A percentile compares a stretch with the other conserved stretches of the same genome.
Conservation (phyloP, 2,888 invertebrate species). For the Hypercompe scribonia region DNA sequence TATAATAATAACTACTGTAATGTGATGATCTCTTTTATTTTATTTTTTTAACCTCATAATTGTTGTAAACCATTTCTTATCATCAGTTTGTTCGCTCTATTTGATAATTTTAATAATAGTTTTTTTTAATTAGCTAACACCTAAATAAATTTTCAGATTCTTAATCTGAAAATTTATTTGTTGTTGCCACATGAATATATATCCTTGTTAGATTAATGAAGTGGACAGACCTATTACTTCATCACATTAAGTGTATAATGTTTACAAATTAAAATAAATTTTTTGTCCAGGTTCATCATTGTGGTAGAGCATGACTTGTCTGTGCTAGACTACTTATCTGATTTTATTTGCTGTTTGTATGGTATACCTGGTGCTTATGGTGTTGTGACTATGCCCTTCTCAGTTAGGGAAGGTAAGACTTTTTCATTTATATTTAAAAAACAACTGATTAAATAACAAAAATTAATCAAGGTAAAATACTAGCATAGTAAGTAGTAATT, state of each 20-base stretch:
- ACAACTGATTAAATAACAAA: no score
- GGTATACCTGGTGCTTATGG: slow-evolving; percentile 99
- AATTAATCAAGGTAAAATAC: background rate
- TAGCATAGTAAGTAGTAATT: no score
- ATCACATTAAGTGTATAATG: background rate
- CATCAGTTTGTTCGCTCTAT: no score
- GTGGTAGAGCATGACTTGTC: slow-evolving; percentile 99
- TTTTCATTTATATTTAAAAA: background rate
- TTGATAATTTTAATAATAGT: no score
- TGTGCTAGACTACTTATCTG: slow-evolving; percentile 98
- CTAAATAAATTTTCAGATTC: no score
- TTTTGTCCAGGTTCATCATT: slow-evolving; percentile 93
- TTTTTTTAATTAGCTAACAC: no score
- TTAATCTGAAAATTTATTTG: no score
- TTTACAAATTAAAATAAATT: slow-evolving; percentile 25
- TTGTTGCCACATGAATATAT: no score
- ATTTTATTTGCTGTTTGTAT: slow-evolving; percentile 99
- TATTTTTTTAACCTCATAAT: no score
- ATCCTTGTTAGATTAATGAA: background rate
- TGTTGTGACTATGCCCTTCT: slow-evolving; percentile 99
- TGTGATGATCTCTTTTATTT: background rate
- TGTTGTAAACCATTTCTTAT: no score
- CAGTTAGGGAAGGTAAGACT: slow-evolving; percentile 96
- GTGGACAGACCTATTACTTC: background rate
- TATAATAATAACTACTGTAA: no score